phyloP scores from a whole-genome alignment of 2,797 vertebrate genomes.

The Rhinatrema bivittatum region DNA sequence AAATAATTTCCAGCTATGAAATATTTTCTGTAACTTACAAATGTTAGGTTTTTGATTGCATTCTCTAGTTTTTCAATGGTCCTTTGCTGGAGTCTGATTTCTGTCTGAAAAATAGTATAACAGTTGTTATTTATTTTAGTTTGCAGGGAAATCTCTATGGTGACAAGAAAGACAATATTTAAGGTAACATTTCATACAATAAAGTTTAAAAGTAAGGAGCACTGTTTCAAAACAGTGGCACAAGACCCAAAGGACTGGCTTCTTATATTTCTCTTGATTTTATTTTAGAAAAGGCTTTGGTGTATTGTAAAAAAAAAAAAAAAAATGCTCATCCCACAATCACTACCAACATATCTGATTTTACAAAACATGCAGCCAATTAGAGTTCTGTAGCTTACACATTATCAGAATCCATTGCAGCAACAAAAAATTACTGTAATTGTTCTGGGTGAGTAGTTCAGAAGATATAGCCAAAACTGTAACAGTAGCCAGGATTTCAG shows the following conservation, averaged over 20 bases:
- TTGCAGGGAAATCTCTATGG: slow-evolving; percentile 1
- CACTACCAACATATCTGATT: no score
- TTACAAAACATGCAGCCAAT: no score
- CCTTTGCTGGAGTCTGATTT: slow-evolving; percentile 45
- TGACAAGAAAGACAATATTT: no score
- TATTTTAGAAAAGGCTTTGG: neutral
- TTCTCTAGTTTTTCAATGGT: slow-evolving; percentile 45
- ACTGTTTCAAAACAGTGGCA: slow-evolving; percentile 3
- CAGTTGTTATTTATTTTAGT: slow-evolving; percentile 1
- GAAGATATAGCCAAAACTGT: no score
- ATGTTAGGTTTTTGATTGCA: slow-evolving; percentile 36
- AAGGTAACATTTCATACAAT: slow-evolving; percentile 9
- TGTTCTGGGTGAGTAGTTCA: no score
- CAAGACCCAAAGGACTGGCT: neutral
- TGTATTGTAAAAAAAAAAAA: slow-evolving; percentile 4
- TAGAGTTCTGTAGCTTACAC: no score
- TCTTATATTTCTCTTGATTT: neutral
- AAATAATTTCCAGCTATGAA: neutral
- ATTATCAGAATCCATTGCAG: no score
- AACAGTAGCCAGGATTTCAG: no score
- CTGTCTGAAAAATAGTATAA: slow-evolving; percentile 36
- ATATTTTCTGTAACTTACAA: slow-evolving; percentile 40
- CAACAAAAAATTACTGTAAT: no score
- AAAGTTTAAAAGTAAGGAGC: neutral
- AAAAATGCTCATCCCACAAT: neutral